phyloP scores from a whole-genome alignment of 2,888 invertebrate genomes.

The Metallyticus violacea region DNA sequence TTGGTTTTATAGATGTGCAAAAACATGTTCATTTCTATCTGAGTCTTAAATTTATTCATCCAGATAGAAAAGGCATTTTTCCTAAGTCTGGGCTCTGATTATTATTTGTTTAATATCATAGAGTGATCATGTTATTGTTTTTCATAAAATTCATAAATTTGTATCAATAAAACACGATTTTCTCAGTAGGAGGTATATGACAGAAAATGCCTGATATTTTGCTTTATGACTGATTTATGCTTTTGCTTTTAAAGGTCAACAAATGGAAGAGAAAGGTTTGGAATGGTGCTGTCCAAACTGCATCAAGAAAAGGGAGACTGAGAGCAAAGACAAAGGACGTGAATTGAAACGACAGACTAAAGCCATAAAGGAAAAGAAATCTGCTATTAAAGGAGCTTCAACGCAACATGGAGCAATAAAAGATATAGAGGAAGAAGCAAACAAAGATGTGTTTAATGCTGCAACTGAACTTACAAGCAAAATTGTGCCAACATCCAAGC shows the following conservation, averaged over 20 bases:
- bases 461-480: neutral
- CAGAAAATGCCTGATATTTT: no score
- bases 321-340: neutral
- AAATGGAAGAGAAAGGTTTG: slow-evolving; percentile 84
- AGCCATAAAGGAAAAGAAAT: slow-evolving; percentile 48
- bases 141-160: no score
- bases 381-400: neutral
- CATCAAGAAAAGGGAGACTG: slow-evolving; percentile 27
- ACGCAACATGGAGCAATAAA: neutral
- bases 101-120: no score
- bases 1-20: no score
- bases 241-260: slow-evolving; percentile 53
- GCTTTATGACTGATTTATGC: no score
- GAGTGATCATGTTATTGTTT: no score
- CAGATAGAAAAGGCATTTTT: no score
- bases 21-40: no score
- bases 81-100: no score
- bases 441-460: neutral
- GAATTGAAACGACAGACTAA: neutral
- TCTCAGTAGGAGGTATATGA: no score
- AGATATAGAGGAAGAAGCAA: neutral
- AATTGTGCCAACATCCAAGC: neutral
- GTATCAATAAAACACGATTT: no score
- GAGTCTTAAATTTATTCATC: no score
- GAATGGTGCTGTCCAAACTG: slow-evolving; percentile 91